phyloP scores from a whole-genome alignment of 2,888 invertebrate genomes.

The Meandrusa payeni region DNA sequence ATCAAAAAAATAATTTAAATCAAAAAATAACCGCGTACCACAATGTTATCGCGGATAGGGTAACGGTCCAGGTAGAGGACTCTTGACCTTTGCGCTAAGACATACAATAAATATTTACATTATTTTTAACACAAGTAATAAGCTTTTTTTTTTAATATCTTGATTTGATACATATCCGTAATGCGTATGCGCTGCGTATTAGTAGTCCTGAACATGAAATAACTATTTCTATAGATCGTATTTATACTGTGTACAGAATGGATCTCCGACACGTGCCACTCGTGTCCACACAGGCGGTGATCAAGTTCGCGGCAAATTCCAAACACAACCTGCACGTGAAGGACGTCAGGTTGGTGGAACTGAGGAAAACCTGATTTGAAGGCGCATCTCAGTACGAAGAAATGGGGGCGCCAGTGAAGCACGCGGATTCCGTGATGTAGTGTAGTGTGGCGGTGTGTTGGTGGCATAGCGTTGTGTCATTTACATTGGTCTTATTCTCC shows the following conservation, averaged over 20 bases:
- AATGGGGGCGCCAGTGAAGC: constrained; percentile 19
- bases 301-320: constrained; percentile 91
- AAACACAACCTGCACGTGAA: constrained; percentile 89
- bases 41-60: too few relatives aligned
- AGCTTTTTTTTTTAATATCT: too few relatives aligned
- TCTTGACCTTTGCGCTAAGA: too few relatives aligned
- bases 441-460: constrained; percentile 40
- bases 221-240: too few relatives aligned
- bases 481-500: constrained; percentile 6
- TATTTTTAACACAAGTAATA: too few relatives aligned
- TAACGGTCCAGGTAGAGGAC: too few relatives aligned
- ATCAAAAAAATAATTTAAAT: too few relatives aligned
- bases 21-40: too few relatives aligned
- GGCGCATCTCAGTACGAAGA: constrained; percentile 25
- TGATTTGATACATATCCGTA: too few relatives aligned
- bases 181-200: too few relatives aligned
- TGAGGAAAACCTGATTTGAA: constrained; percentile 70
- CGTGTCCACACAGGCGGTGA: constrained; percentile 90
- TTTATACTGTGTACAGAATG: constrained; percentile 65
- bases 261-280: constrained; percentile 90
- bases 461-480: constrained; percentile 34
- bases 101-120: too few relatives aligned
- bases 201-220: too few relatives aligned
- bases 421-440: constrained; percentile 32
- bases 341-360: constrained; percentile 88